A percentile compares a stretch with the other conserved stretches of the same genome.
Conservation (phyloP, 1,140 invertebrate genomes). For the Procambarus clarkii region DNA sequence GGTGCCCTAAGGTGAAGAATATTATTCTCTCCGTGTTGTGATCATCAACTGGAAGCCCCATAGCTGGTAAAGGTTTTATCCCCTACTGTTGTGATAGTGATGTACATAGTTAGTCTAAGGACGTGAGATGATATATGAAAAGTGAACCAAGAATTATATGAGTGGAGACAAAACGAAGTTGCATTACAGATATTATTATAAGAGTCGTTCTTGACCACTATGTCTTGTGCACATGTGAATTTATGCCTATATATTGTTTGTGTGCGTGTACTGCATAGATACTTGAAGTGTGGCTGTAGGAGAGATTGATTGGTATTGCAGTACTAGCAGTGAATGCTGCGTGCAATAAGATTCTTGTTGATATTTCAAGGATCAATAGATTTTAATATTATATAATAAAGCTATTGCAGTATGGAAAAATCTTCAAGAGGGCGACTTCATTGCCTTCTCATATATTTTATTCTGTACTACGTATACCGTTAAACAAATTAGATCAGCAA, state of each 20-base stretch:
- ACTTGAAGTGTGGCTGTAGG: neutral
- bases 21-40: constrained; percentile 27
- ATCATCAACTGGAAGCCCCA: constrained; percentile 7
- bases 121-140: constrained; percentile 3
- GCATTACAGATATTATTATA: neutral
- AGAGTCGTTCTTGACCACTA: neutral
- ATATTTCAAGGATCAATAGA: neutral
- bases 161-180: neutral
- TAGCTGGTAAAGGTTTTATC: constrained; percentile 15
- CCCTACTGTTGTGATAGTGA: constrained; percentile 41
- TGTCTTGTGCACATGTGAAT: neutral
- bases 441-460: neutral
- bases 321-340: neutral
- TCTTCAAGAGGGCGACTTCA: neutral
- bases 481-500: neutral
- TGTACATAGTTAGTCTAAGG: constrained; percentile 46
- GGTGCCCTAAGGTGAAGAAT: neutral
- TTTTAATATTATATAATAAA: neutral
- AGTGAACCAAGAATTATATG: neutral
- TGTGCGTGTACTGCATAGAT: neutral
- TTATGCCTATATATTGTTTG: neutral
- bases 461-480: neutral
- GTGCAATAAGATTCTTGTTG: neutral
- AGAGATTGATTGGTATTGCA: neutral
- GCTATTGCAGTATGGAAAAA: neutral